Conservation (phyloP, 2,797 vertebrate genomes). For the Muscicapa comitata region DNA sequence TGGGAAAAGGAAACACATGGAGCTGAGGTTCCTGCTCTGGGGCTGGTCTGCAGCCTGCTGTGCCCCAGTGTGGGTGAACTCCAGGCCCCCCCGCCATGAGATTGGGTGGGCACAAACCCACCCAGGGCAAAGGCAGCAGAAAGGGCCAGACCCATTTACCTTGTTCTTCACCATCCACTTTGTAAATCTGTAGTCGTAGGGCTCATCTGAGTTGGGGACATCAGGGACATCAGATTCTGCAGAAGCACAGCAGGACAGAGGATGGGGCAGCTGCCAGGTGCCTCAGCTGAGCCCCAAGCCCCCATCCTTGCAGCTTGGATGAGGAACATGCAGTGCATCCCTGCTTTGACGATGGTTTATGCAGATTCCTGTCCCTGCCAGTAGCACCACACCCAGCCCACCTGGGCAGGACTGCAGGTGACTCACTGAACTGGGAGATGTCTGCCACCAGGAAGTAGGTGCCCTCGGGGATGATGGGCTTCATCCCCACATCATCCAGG, state of each 20-base stretch:
- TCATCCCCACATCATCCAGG: conserved; percentile 81
- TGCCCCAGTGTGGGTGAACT: not conserved
- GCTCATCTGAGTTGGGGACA: conserved; percentile 63
- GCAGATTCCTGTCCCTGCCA: not conserved
- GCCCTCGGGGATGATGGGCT: conserved; percentile 86
- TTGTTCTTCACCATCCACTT: conserved; percentile 95
- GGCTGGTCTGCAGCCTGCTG: not conserved
- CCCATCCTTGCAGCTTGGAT: not conserved
- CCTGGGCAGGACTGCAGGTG: not conserved
- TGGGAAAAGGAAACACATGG: not conserved
- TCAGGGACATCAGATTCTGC: conserved; percentile 79
- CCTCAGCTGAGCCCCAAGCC: not conserved
- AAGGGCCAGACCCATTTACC: conserved; percentile 63
- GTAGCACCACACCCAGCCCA: not conserved
- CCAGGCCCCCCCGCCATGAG: not conserved
- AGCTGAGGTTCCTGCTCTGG: not conserved
- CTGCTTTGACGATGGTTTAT: not conserved
- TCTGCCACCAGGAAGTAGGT: conserved; percentile 91
- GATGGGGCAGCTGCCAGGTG: not conserved
- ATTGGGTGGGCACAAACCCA: not conserved
- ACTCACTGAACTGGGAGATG: conserved; percentile 88
- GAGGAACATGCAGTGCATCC: not conserved
- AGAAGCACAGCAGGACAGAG: not conserved
- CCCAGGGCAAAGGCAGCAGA: fast-evolving
- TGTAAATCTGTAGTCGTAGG: conserved; percentile 83